Conservation (phyloP, 1,140 invertebrate species). For the Papilio machaon region DNA sequence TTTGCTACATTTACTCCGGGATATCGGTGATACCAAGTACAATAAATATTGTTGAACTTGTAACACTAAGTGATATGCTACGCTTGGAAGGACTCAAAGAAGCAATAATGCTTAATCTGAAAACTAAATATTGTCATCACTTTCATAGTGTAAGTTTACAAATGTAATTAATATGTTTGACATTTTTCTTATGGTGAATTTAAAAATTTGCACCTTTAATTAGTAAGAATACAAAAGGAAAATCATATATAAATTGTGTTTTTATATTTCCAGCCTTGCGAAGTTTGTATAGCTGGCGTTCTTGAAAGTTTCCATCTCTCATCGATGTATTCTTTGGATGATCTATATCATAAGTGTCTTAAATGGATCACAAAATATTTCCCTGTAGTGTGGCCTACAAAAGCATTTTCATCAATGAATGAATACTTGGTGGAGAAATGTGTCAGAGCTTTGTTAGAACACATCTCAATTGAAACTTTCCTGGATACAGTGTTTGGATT, state of each 20-base stretch:
- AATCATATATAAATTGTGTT: slow-evolving; percentile 17
- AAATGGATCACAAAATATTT: slow-evolving; percentile 94
- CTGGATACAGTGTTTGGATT: slow-evolving; percentile 75
- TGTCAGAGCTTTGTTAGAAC: slow-evolving; percentile 90
- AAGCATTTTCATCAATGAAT: slow-evolving; percentile 91
- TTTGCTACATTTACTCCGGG: slow-evolving; percentile 96
- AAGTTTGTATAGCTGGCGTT: slow-evolving; percentile 89
- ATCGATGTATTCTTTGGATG: slow-evolving; percentile 92
- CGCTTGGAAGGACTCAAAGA: slow-evolving; percentile 94
- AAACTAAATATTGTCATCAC: slow-evolving; percentile 95
- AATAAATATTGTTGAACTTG: slow-evolving; percentile 92
- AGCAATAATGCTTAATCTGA: slow-evolving; percentile 92
- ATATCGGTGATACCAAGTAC: slow-evolving; percentile 91
- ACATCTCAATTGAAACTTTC: slow-evolving; percentile 82
- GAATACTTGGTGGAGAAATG: slow-evolving; percentile 91
- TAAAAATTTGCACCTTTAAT: neutral
- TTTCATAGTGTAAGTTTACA: slow-evolving; percentile 88
- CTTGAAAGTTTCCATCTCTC: slow-evolving; percentile 92
- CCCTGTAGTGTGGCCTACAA: slow-evolving; percentile 92
- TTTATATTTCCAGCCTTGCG: slow-evolving; percentile 85
- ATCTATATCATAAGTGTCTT: slow-evolving; percentile 92
- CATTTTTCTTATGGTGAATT: too few relatives aligned
- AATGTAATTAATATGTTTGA: neutral
- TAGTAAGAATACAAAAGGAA: neutral
- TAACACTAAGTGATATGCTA: slow-evolving; percentile 93